phyloP scores from a whole-genome alignment of 2,888 invertebrate species.

The Onthophagus sagittarius region DNA sequence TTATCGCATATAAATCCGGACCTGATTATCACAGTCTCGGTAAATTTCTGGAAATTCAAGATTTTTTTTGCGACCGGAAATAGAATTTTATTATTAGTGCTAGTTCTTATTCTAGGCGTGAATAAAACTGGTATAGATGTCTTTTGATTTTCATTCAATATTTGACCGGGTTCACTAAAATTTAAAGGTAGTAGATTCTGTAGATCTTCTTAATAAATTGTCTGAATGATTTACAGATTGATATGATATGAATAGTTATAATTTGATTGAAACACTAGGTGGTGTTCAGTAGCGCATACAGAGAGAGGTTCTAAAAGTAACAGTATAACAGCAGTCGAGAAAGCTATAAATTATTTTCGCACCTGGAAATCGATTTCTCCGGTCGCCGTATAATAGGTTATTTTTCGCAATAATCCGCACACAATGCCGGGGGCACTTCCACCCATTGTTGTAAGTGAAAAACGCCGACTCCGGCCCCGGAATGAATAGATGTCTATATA shows the following conservation, averaged over 20 bases:
- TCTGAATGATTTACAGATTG: neutral
- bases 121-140: too few relatives aligned
- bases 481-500: constrained; percentile 11
- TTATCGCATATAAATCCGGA: too few relatives aligned
- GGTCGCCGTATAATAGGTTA: constrained; percentile 6
- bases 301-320: neutral
- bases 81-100: too few relatives aligned
- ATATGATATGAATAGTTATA: neutral
- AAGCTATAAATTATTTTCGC: constrained; percentile 25
- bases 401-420: constrained; percentile 21
- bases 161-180: too few relatives aligned
- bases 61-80: too few relatives aligned
- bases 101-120: too few relatives aligned
- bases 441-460: constrained; percentile 15
- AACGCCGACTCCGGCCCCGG: constrained; percentile 6
- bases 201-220: too few relatives aligned
- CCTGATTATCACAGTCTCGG: too few relatives aligned
- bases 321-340: neutral
- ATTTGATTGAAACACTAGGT: neutral
- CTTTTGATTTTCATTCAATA: too few relatives aligned
- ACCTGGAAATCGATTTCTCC: constrained; percentile 19
- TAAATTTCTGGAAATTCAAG: too few relatives aligned
- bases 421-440: constrained; percentile 16
- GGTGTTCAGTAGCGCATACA: neutral
- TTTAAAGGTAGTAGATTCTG: too few relatives aligned